A percentile compares a stretch with the other conserved stretches of the same genome.
phyloP scores from a whole-genome alignment of 2,113 vertebrate genomes.

The Leptocoma aspasia region DNA sequence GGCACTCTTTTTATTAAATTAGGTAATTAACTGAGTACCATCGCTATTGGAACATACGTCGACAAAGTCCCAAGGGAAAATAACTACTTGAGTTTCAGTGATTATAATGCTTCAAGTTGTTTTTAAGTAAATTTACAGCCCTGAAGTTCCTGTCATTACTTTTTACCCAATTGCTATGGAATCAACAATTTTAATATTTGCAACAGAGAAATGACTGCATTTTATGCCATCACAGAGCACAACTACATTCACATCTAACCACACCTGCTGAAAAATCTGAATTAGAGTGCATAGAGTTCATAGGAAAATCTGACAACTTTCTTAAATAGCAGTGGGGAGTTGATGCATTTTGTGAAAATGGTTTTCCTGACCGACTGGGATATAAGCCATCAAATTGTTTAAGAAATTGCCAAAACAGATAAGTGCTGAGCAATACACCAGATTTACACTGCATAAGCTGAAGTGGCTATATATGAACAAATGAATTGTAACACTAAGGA shows the following conservation, averaged over 20 bases:
- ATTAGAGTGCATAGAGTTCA: not conserved
- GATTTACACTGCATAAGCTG: not conserved
- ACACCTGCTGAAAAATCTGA: not conserved
- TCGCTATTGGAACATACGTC: not conserved
- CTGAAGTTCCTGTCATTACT: not conserved
- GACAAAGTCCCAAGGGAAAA: not conserved
- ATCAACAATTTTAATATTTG: not conserved
- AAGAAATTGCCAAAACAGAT: not conserved
- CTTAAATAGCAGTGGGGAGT: not conserved
- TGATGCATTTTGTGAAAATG: not conserved
- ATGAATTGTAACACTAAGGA: not conserved
- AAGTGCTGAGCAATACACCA: not conserved
- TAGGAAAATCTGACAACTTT: not conserved
- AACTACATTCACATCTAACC: not conserved
- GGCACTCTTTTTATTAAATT: not conserved
- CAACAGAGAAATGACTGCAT: not conserved
- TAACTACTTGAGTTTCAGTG: not conserved
- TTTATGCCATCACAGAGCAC: not conserved
- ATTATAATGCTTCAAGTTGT: not conserved
- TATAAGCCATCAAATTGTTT: not conserved
- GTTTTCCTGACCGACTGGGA: not conserved
- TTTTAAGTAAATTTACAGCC: not conserved
- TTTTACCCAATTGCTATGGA: not conserved
- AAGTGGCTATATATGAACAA: not conserved
- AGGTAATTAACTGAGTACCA: not conserved